A percentile compares a stretch with the other conserved stretches of the same genome.
phyloP scores from a whole-genome alignment of 2,888 invertebrate genomes.

The Ophion costatus region DNA sequence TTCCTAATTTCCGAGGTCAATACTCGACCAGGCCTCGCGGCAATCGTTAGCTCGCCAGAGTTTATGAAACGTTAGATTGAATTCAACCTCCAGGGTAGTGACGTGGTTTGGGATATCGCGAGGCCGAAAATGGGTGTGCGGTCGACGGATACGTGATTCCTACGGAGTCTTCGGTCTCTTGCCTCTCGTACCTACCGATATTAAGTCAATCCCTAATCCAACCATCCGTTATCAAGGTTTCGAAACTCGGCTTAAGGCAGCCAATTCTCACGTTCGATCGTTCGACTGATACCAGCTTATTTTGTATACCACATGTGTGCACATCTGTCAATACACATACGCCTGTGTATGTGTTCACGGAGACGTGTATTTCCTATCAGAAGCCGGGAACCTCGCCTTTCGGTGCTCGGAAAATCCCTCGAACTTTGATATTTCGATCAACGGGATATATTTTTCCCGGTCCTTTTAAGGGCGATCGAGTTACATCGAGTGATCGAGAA shows the following conservation, averaged over 20 bases:
- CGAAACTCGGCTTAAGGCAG: constrained; percentile 59
- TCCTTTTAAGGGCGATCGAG: constrained; percentile 52
- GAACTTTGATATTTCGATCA: constrained; percentile 64
- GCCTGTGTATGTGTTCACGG: constrained; percentile 25
- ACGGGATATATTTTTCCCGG: constrained; percentile 4
- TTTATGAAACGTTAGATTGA: constrained; percentile 1
- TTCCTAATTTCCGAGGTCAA: neutral
- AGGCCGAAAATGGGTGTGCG: constrained; percentile 20
- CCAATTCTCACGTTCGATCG: constrained; percentile 49
- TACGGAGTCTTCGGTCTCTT: constrained; percentile 5
- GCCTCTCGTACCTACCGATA: constrained; percentile 17
- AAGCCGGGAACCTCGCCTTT: constrained; percentile 27
- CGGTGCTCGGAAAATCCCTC: constrained; percentile 39
- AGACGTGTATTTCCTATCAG: constrained; percentile 36
- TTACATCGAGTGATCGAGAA: constrained; percentile 35
- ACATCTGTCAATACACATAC: constrained; percentile 34
- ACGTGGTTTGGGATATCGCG: constrained; percentile 16
- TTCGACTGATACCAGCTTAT: constrained; percentile 35
- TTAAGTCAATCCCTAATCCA: constrained; percentile 55
- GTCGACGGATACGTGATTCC: constrained; percentile 22
- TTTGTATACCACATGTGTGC: neutral
- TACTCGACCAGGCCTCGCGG: neutral
- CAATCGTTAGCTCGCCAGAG: neutral
- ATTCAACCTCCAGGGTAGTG: constrained; percentile 9
- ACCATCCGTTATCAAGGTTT: constrained; percentile 62